These are phyloP conservation scores for Bucorvus abyssinicus DNA, from an alignment of 2,797 vertebrate species.

Conservation along the genomic window DNA sequence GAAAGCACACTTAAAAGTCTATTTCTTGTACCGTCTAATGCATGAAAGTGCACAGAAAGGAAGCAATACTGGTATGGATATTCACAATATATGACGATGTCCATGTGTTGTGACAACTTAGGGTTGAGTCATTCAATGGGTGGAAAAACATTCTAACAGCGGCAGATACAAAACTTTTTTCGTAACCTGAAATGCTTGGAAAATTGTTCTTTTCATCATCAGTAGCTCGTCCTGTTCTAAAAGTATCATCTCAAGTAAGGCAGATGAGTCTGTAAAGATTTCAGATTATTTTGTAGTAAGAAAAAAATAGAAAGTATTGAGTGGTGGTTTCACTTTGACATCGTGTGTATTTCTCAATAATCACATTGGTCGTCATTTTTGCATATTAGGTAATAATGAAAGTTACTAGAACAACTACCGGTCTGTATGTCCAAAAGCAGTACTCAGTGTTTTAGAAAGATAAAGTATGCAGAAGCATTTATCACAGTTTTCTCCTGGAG, in stretches of 20 bases:
- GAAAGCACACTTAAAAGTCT: background rate
- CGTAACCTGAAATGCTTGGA: background rate
- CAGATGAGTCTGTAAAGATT: background rate
- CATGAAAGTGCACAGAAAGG: background rate
- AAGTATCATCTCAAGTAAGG: background rate
- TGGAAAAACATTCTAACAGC: background rate
- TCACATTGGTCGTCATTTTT: background rate
- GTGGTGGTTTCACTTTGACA: background rate
- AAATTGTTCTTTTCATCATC: background rate
- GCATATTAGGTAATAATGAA: background rate
- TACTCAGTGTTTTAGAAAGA: background rate
- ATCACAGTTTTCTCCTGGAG: background rate
- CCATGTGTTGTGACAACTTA: background rate
- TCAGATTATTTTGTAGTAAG: background rate
- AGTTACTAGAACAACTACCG: background rate
- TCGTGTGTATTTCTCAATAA: background rate
- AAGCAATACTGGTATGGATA: background rate
- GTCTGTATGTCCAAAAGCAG: background rate
- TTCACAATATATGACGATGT: background rate
- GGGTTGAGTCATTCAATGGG: background rate
- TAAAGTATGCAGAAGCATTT: background rate
- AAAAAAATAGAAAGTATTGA: background rate
- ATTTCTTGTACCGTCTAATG: background rate
- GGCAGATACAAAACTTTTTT: background rate
- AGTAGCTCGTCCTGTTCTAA: background rate